Evolutionary conservation across 1,140 invertebrate species (phyloP).

Genomic region (Bombus superbus): DNA sequence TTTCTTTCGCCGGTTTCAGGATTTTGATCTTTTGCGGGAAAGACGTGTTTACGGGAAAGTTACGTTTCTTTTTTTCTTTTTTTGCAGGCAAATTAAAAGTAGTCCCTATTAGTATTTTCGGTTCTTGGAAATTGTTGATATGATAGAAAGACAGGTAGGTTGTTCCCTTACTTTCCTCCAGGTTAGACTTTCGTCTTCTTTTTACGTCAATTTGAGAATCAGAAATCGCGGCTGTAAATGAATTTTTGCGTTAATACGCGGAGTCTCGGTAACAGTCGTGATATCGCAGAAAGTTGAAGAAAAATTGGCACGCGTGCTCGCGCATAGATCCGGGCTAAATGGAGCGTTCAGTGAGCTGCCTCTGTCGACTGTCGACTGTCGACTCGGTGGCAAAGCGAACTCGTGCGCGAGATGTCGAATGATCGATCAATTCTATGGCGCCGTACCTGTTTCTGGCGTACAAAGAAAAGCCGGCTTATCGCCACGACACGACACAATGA

Average conservation of each 20-base stretch:
- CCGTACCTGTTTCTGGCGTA: constrained; percentile 52
- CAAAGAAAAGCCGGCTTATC: constrained; percentile 58
- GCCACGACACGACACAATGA: constrained; percentile 47
- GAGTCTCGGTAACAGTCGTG: background rate
- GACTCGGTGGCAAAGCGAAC: constrained; percentile 16
- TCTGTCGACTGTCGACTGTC: background rate
- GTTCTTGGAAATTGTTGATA: no score
- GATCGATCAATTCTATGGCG: constrained; percentile 64
- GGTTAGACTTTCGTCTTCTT: no score
- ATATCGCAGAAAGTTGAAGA: background rate
- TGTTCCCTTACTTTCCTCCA: no score
- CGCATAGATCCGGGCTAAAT: constrained; percentile 43
- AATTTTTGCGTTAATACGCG: background rate
- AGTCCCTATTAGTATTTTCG: no score
- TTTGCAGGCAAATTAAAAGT: no score
- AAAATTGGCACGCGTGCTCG: constrained; percentile 20
- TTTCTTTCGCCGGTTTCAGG: no score
- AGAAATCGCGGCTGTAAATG: no score
- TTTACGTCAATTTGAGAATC: no score
- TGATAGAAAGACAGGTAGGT: no score
- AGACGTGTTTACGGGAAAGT: no score
- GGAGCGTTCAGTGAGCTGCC: constrained; percentile 36
- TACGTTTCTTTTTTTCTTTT: no score
- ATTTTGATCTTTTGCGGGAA: no score
- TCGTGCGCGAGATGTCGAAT: constrained; percentile 48